Evolutionary conservation across 2,113 vertebrate species (phyloP).

Genomic region (Callorhinus ursinus): DNA sequence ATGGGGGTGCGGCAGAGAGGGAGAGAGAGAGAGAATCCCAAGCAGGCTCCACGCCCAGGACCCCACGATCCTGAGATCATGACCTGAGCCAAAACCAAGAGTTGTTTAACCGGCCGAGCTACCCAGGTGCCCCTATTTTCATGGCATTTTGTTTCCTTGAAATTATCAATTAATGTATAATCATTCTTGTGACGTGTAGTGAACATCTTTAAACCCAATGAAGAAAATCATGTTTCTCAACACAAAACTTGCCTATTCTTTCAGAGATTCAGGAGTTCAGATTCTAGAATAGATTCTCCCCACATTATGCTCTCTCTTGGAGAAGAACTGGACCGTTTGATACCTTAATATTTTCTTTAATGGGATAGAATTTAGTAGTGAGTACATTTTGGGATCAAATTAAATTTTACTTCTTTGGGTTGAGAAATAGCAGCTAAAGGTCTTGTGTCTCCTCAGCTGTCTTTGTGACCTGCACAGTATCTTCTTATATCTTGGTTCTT

Average conservation of each 20-base stretch:
- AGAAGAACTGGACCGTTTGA: background rate
- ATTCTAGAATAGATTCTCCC: background rate
- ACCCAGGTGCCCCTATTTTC: background rate
- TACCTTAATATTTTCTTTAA: background rate
- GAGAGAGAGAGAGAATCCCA: background rate
- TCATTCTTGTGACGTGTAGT: background rate
- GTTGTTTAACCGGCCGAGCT: background rate
- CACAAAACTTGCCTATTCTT: background rate
- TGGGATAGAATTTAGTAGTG: background rate
- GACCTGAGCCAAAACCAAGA: background rate
- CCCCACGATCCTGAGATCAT: background rate
- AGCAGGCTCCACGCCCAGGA: background rate
- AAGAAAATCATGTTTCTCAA: background rate
- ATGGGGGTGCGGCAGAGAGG: no score
- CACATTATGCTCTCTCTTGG: background rate
- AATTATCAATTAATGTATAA: background rate
- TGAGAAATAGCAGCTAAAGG: slow-evolving; percentile 52
- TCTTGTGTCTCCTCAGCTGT: background rate
- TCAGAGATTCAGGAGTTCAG: background rate
- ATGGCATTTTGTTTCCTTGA: background rate
- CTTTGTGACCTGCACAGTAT: background rate
- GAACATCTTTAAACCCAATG: background rate
- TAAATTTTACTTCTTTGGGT: background rate
- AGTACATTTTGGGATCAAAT: background rate
- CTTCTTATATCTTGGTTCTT: slow-evolving; percentile 31